Evolutionary conservation across 2,113 vertebrate species (phyloP).

Genomic region (Cheirogaleus medius): DNA sequence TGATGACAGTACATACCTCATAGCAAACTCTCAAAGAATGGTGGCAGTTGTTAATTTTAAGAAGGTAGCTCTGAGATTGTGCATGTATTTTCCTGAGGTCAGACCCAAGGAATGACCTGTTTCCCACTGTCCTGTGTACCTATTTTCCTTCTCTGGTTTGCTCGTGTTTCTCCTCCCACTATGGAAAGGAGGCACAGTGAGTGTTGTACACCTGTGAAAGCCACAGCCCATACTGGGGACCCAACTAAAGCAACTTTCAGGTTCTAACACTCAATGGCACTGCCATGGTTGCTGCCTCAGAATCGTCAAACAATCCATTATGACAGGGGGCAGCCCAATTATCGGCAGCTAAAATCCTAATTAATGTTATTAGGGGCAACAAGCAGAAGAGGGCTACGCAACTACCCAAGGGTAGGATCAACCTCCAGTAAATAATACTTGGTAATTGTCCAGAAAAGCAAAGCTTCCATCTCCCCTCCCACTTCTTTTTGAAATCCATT

Average conservation of each 20-base stretch:
- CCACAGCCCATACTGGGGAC: neutral
- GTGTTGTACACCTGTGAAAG: neutral
- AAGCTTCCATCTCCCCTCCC: neutral
- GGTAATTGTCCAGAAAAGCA: slow-evolving; percentile 37
- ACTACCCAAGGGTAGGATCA: slow-evolving; percentile 37
- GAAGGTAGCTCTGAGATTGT: neutral
- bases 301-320: neutral
- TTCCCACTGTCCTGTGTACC: neutral
- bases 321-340: neutral
- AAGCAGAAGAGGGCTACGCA: neutral
- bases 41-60: neutral
- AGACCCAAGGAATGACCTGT: neutral
- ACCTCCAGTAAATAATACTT: slow-evolving; percentile 41
- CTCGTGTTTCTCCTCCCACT: neutral
- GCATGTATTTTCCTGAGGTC: neutral
- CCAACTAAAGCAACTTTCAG: neutral
- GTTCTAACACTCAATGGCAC: neutral
- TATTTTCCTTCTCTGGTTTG: neutral
- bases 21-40: neutral
- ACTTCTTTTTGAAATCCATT: slow-evolving; percentile 47
- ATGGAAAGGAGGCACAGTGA: neutral
- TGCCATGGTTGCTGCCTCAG: neutral
- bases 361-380: slow-evolving; percentile 36
- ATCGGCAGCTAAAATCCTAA: slow-evolving; percentile 51
- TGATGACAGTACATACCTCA: neutral